Conservation (phyloP, 2,888 invertebrate species). For the Dryobotodes eremita region DNA sequence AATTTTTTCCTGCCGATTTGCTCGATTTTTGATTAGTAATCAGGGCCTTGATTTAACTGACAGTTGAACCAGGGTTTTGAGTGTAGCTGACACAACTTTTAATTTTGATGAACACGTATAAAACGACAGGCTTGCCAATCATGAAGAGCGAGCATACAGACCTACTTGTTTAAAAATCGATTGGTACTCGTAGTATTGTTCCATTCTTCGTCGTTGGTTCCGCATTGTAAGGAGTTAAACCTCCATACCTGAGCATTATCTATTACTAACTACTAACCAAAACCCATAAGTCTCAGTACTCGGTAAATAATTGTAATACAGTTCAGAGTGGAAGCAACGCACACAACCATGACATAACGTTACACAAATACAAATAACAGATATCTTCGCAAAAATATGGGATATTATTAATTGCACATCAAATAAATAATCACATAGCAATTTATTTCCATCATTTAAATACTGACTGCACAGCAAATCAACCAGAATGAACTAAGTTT, state of each 20-base stretch:
- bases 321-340: conserved; percentile 18
- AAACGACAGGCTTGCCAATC: neutral
- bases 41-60: neutral
- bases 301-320: conserved; percentile 21
- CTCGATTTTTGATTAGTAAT: neutral
- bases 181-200: neutral
- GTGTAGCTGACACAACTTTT: neutral
- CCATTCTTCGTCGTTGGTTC: neutral
- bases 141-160: neutral
- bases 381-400: conserved; percentile 56
- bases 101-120: neutral
- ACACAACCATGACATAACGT: conserved; percentile 72
- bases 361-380: conserved; percentile 73
- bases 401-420: too few relatives aligned
- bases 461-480: too few relatives aligned
- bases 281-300: conserved; percentile 12
- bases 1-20: neutral
- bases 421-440: too few relatives aligned
- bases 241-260: neutral
- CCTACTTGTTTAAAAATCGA: neutral
- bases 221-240: conserved; percentile 6
- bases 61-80: too few relatives aligned
- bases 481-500: too few relatives aligned
- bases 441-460: too few relatives aligned
- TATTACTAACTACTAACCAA: neutral